Conservation (phyloP, 2,888 invertebrate genomes). For the Linyphia triangularis region DNA sequence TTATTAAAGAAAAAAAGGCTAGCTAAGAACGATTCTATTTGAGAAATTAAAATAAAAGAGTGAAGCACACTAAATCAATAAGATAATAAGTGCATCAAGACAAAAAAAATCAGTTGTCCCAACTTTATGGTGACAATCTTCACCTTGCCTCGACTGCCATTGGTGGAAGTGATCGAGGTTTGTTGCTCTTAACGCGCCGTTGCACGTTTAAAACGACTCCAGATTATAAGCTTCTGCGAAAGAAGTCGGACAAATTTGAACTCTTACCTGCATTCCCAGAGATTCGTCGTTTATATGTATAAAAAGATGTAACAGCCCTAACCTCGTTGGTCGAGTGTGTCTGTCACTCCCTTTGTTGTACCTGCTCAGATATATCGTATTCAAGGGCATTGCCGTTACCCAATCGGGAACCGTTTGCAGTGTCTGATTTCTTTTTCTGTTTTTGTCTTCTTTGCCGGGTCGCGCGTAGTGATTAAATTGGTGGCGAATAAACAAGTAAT, state of each 20-base stretch:
- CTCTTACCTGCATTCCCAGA: constrained; percentile 69
- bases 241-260: constrained; percentile 67
- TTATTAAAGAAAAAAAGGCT: no score
- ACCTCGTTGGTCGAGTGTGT: constrained; percentile 34
- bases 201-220: constrained; percentile 48
- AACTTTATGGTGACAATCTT: constrained; percentile 63
- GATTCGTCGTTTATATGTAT: neutral
- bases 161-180: constrained; percentile 54
- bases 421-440: neutral
- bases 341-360: constrained; percentile 39
- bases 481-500: neutral
- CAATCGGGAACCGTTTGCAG: constrained; percentile 5
- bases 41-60: constrained; percentile 21
- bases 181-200: constrained; percentile 69
- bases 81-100: constrained; percentile 56
- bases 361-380: constrained; percentile 30
- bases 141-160: constrained; percentile 44
- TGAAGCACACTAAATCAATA: constrained; percentile 19
- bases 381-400: constrained; percentile 67
- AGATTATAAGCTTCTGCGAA: constrained; percentile 68
- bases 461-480: neutral
- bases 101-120: constrained; percentile 17
- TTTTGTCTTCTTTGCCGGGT: neutral
- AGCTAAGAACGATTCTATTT: no score
- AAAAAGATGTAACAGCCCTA: constrained; percentile 25